Conservation (phyloP, 2,113 vertebrate species). For the Seriola dumerili region DNA sequence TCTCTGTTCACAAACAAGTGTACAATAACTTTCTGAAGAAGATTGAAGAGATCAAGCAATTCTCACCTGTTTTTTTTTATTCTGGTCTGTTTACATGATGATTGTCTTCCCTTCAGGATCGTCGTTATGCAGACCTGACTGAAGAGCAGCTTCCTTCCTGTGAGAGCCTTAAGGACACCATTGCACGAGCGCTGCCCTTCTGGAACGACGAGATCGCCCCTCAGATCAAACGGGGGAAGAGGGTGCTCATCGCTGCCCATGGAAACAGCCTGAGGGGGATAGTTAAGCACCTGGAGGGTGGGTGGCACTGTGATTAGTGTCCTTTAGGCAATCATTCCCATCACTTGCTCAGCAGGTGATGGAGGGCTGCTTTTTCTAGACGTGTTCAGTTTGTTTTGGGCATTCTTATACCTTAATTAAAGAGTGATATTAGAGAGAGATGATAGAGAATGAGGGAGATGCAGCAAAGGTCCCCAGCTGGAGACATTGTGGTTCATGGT, state of each 20-base stretch:
- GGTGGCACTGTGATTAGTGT: constrained; percentile 11
- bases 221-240: constrained; percentile 91
- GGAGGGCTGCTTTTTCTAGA: neutral
- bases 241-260: constrained; percentile 93
- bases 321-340: neutral
- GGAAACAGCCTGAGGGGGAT: constrained; percentile 94
- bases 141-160: constrained; percentile 89
- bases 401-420: too few species aligned
- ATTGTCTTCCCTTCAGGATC: constrained; percentile 79
- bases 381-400: neutral
- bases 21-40: neutral
- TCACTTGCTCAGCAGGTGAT: too few species aligned
- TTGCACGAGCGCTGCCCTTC: constrained; percentile 91
- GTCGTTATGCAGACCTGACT: constrained; percentile 87
- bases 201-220: constrained; percentile 92
- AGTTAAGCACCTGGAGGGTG: constrained; percentile 92
- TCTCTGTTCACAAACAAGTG: neutral
- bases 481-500: too few species aligned
- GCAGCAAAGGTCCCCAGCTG: too few species aligned
- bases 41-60: neutral
- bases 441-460: too few species aligned
- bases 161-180: constrained; percentile 95
- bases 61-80: neutral
- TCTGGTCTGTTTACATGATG: neutral
- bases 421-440: too few species aligned